Evolutionary conservation across 1,140 invertebrate genomes (phyloP).

Genomic region (Drosophila nannoptera): DNA sequence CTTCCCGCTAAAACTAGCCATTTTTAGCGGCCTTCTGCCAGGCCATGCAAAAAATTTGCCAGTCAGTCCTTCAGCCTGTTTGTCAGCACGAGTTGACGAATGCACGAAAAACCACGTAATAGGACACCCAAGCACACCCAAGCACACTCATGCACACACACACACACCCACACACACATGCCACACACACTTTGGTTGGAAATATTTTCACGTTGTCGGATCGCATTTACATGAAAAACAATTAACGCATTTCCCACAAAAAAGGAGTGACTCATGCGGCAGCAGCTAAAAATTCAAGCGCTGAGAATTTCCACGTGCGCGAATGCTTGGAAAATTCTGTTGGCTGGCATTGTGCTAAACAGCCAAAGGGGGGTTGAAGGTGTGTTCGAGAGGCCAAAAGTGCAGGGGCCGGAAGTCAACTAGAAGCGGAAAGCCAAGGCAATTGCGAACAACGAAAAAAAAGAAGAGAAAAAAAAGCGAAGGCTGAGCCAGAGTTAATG

Average conservation of each 20-base stretch:
- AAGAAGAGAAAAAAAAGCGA: neutral
- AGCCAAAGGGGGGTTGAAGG: conserved; percentile 17
- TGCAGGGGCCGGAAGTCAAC: neutral
- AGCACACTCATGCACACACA: conserved; percentile 1
- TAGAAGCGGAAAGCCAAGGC: conserved; percentile 15
- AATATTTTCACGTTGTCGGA: conserved; percentile 66
- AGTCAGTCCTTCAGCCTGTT: conserved; percentile 16
- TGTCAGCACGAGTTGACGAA: conserved; percentile 46
- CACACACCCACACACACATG: conserved; percentile 11
- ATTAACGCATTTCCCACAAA: conserved; percentile 59
- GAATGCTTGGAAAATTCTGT: conserved; percentile 12
- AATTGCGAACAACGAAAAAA: conserved; percentile 14
- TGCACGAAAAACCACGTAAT: conserved; percentile 51
- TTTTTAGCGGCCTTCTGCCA: neutral
- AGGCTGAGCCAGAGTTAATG: neutral
- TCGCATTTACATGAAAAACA: conserved; percentile 58
- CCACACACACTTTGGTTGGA: conserved; percentile 17
- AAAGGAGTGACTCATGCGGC: conserved; percentile 61
- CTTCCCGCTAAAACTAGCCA: neutral
- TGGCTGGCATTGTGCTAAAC: neutral
- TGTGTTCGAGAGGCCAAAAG: conserved; percentile 6
- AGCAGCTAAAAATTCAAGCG: conserved; percentile 46
- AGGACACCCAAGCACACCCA: conserved; percentile 11
- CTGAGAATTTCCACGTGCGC: conserved; percentile 60
- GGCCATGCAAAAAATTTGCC: conserved; percentile 22